Evolutionary conservation across 2,888 invertebrate species (phyloP), one percentile per base, ranked within the genome.

Genomic region (Sceliomorpha sp.): DNA sequence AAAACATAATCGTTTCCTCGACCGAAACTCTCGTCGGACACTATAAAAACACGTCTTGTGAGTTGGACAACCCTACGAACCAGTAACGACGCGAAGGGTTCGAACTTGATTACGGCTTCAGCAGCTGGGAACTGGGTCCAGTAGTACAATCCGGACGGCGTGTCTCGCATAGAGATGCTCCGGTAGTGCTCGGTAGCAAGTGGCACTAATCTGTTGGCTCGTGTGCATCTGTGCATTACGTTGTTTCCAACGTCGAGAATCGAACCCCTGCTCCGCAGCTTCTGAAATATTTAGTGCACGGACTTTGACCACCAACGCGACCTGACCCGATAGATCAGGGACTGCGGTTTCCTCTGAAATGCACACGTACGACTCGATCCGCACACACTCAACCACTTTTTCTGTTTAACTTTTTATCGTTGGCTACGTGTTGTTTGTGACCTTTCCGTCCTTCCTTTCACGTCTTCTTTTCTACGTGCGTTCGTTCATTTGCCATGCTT

Each of bases 151-250:
- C 39, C 45, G 24, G 58, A 26, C 29, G 36, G 47, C 58, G 47
- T 66, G 58, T 53, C 40, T 45, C 20, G 58, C 66, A 66, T 59
- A 64, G 45, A 32, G 64, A 64, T 51, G 39, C 26, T 14, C 26
- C n/a, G n/a, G 64, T 37, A 15, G 37, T 9, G 37, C 9, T 37
- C 17, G 71, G 73, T 76, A 67, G 69, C 77, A 77, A 76, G 77
- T 75, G 76, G 69, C 72, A 74, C 76, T 77, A 76, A 77, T 76
- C 77, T 75, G 77, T 74, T 74, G 73, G 77, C 75, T 71, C 70
- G 67, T 72, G 77, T 75, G 75, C 77, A 74, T 75, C 70, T 70
- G 73, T 58, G 69, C 67, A 58, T 55, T 44, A 53, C 67, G 24
- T 20, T 47, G 56, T 39, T 51, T 42, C 67, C 56, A 56, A 36